Conservation (phyloP, 2,888 invertebrate genomes). For the Callimorpha dominula region DNA sequence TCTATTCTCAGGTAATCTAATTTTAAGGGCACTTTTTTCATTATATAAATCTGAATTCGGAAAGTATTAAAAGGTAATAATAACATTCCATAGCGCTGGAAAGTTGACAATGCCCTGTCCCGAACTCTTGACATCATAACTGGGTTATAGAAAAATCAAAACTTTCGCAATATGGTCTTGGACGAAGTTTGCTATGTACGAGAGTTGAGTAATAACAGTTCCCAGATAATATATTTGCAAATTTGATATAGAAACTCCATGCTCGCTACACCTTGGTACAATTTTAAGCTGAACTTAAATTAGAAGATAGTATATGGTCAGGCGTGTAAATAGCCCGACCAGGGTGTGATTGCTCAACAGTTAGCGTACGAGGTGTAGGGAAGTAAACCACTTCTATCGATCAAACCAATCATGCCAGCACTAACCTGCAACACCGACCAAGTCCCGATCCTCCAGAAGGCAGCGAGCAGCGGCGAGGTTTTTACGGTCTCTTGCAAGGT, state of each 20-base stretch:
- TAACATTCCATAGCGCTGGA: constrained; percentile 65
- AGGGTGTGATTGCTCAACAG: too few relatives aligned
- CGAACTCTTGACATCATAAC: constrained; percentile 69
- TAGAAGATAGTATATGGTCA: constrained; percentile 50
- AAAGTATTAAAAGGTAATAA: constrained; percentile 68
- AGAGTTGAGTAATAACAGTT: constrained; percentile 70
- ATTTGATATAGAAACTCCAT: constrained; percentile 60
- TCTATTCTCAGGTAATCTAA: constrained; percentile 38
- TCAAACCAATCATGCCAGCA: too few relatives aligned
- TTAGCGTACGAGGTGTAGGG: too few relatives aligned
- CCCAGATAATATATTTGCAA: constrained; percentile 70
- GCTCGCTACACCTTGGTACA: constrained; percentile 52
- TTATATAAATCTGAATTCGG: constrained; percentile 62
- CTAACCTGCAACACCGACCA: too few relatives aligned
- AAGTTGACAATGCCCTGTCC: constrained; percentile 67
- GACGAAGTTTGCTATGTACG: constrained; percentile 67
- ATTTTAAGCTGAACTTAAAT: constrained; percentile 60
- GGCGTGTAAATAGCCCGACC: too few relatives aligned
- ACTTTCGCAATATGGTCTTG: constrained; percentile 79
- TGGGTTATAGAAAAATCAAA: constrained; percentile 83
- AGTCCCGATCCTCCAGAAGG: too few relatives aligned
- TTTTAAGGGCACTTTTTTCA: constrained; percentile 51
- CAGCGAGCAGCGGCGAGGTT: too few relatives aligned
- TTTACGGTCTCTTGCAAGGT: too few relatives aligned
- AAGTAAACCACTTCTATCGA: too few relatives aligned